Evolutionary conservation across 2,113 vertebrate species (phyloP).

Genomic region (Proterorhinus semilunaris): DNA sequence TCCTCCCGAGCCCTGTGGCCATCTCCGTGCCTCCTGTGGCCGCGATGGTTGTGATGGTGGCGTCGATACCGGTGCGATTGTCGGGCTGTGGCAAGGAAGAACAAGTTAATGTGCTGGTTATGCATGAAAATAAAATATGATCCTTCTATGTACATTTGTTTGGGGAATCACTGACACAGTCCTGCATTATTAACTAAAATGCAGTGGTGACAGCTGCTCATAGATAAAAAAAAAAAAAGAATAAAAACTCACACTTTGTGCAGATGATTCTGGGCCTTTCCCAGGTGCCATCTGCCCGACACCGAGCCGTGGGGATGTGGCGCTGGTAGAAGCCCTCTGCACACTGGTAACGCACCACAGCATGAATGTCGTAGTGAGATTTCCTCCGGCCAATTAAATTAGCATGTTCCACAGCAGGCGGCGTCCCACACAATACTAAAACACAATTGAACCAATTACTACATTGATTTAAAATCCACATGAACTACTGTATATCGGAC

Average conservation of each 20-base stretch:
- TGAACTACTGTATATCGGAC: no score
- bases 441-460: background rate
- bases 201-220: background rate
- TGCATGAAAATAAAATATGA: background rate
- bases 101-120: background rate
- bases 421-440: slow-evolving; percentile 88
- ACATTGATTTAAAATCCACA: background rate
- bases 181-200: no score
- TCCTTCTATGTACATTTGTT: background rate
- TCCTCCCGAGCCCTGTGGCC: slow-evolving; percentile 74
- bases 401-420: slow-evolving; percentile 85
- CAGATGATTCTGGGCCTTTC: slow-evolving; percentile 90
- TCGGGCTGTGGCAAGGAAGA: slow-evolving; percentile 74
- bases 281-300: slow-evolving; percentile 88
- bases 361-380: slow-evolving; percentile 88
- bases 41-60: slow-evolving; percentile 79
- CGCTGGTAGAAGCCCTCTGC: slow-evolving; percentile 85
- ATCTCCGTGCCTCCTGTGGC: slow-evolving; percentile 79
- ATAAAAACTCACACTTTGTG: slow-evolving; percentile 84
- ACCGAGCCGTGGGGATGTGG: slow-evolving; percentile 85
- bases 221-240: background rate
- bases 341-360: slow-evolving; percentile 91
- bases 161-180: background rate
- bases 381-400: slow-evolving; percentile 81
- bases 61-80: slow-evolving; percentile 85